These are phyloP conservation scores for Aplodontia rufa DNA, from an alignment of 2,113 vertebrate genomes.

Conservation along the genomic window DNA sequence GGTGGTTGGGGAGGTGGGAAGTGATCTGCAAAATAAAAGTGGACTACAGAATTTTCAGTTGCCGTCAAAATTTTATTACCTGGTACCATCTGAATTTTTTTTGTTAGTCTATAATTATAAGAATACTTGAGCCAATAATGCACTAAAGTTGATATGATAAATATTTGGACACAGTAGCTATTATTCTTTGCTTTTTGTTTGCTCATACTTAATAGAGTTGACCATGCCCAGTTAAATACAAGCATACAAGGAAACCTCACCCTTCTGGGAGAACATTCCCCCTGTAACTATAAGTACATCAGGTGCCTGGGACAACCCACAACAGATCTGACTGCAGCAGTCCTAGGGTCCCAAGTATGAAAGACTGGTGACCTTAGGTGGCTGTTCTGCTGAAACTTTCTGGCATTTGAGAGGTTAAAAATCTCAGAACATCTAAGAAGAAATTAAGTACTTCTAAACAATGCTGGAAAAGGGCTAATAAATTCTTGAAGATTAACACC, in stretches of 20 bases:
- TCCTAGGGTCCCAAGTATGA: slow-evolving; percentile 20
- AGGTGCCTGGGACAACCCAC: slow-evolving; percentile 73
- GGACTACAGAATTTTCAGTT: slow-evolving; percentile 29
- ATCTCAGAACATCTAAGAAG: slow-evolving; percentile 44
- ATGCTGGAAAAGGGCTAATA: background rate
- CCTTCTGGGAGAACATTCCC: slow-evolving; percentile 45
- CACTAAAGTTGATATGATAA: background rate
- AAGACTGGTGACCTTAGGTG: background rate
- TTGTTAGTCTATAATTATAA: background rate
- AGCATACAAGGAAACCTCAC: background rate
- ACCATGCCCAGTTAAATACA: background rate
- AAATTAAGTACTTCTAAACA: slow-evolving; percentile 39
- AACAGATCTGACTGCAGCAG: slow-evolving; percentile 61
- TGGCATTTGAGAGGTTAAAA: slow-evolving; percentile 45
- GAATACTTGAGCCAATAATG: background rate
- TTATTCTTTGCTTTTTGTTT: slow-evolving; percentile 38
- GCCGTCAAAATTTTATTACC: slow-evolving; percentile 25
- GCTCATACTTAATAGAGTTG: background rate
- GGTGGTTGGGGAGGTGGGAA: background rate
- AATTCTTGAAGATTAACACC: slow-evolving; percentile 32
- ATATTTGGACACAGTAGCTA: background rate
- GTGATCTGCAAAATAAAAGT: background rate
- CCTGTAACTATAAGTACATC: slow-evolving; percentile 48
- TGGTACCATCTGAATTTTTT: background rate
- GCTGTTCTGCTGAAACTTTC: slow-evolving; percentile 54